Percentiles rank a stretch among this genome's conserved stretches.
These are phyloP conservation scores for Heliconius himera DNA, from an alignment of 1,140 invertebrate species.

Conservation along the genomic window DNA sequence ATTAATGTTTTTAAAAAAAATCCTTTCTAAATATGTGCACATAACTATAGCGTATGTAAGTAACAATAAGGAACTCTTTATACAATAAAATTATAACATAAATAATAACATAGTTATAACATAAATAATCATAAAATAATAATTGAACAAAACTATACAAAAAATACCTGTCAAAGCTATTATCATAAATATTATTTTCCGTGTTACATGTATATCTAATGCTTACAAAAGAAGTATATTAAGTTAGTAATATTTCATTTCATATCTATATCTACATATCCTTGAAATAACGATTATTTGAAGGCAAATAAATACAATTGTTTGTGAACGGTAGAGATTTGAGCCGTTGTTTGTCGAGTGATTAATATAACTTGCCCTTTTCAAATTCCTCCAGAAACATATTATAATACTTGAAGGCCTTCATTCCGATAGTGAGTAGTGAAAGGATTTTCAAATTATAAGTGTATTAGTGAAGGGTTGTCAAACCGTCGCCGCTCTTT, in stretches of 20 bases:
- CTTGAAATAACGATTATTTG: slow-evolving; percentile 10
- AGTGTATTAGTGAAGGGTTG: slow-evolving; percentile 32
- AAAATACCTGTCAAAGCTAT: background rate
- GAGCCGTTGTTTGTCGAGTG: background rate
- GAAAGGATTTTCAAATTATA: slow-evolving; percentile 28
- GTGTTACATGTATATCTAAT: background rate
- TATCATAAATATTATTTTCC: background rate
- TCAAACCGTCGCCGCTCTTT: slow-evolving; percentile 36
- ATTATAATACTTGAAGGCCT: slow-evolving; percentile 23
- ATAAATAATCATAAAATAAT: background rate
- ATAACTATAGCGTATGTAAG: background rate
- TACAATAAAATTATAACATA: background rate
- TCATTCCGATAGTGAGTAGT: slow-evolving; percentile 25
- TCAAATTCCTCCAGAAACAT: slow-evolving; percentile 12
- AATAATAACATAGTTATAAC: background rate
- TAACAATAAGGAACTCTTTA: slow-evolving; percentile 14
- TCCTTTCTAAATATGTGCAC: background rate
- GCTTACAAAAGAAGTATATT: background rate
- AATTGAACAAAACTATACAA: background rate
- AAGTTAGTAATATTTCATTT: slow-evolving; percentile 1
- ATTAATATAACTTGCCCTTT: slow-evolving; percentile 7
- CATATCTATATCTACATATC: background rate
- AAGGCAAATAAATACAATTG: background rate
- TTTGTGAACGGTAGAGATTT: background rate
- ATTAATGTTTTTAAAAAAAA: background rate